These are phyloP conservation scores for Ceyx erithaca DNA, from an alignment of 2,797 vertebrate species.

Conservation along the genomic window DNA sequence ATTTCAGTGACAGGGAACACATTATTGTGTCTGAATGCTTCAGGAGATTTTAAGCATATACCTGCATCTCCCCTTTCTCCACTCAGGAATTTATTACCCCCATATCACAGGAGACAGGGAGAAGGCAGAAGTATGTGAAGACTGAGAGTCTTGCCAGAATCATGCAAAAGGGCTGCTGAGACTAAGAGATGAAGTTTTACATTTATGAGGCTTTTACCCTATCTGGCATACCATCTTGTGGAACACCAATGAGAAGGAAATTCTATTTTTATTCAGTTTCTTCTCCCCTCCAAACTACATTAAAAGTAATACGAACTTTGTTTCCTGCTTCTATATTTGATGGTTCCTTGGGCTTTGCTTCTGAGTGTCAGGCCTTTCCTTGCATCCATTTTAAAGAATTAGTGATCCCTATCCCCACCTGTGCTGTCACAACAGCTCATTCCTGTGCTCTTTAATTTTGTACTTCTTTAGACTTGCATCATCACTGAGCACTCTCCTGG, in stretches of 20 bases:
- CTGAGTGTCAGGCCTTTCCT: background rate
- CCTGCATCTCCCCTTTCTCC: background rate
- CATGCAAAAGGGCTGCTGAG: background rate
- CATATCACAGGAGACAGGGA: background rate
- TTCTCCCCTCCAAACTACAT: background rate
- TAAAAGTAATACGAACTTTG: background rate
- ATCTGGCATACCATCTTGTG: background rate
- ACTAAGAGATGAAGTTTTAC: background rate
- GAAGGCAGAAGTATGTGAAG: background rate
- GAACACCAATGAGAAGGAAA: background rate
- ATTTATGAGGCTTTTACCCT: background rate
- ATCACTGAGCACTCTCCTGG: fast-evolving
- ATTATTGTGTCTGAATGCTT: background rate
- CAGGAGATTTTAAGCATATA: background rate
- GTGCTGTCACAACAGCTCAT: background rate
- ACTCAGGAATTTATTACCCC: background rate
- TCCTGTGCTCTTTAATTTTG: background rate
- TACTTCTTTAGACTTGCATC: background rate
- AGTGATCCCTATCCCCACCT: background rate
- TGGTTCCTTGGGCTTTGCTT: background rate
- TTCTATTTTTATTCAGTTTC: background rate
- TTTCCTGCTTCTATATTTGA: background rate
- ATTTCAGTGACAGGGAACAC: background rate
- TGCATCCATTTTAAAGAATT: background rate
- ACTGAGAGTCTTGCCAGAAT: background rate